Percentiles rank a stretch among this genome's conserved stretches.
phyloP scores from a whole-genome alignment of 2,888 invertebrate genomes.

The Cataglyphis rosenhaueri region DNA sequence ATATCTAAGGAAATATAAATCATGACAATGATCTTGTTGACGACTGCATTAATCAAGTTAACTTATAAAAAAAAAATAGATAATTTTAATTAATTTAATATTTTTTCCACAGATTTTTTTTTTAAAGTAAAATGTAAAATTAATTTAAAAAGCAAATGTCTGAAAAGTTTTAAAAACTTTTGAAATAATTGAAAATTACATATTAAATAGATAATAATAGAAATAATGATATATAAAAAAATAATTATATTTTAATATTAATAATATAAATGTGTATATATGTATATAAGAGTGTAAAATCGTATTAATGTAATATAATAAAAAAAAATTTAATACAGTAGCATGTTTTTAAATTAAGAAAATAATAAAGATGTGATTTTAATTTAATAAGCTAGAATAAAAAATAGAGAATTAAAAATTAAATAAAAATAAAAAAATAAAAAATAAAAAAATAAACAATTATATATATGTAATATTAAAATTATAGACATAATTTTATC shows the following conservation, averaged over 20 bases:
- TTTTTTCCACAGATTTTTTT: not conserved
- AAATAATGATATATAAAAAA: not conserved
- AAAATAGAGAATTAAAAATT: not conserved
- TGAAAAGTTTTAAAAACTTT: not conserved
- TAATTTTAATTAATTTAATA: not conserved
- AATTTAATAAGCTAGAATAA: not conserved
- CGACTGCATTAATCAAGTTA: not conserved
- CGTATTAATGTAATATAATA: not conserved
- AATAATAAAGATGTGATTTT: not conserved
- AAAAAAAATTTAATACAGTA: not conserved
- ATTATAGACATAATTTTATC: not conserved
- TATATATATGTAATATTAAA: not conserved
- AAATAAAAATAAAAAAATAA: too few relatives aligned
- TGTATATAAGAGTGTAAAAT: not conserved
- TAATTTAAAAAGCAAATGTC: not conserved
- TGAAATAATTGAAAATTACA: not conserved
- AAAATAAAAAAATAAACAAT: not conserved
- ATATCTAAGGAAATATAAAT: not conserved
- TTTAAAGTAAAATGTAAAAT: conserved; percentile 4
- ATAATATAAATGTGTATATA: not conserved
- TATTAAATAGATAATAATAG: not conserved
- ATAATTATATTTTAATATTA: not conserved
- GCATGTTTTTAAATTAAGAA: not conserved
- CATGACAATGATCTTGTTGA: not conserved
- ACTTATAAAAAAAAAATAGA: not conserved